Base-by-base conservation (phyloP, 2,113 vertebrate genomes). In the Panthera leo region DNA sequence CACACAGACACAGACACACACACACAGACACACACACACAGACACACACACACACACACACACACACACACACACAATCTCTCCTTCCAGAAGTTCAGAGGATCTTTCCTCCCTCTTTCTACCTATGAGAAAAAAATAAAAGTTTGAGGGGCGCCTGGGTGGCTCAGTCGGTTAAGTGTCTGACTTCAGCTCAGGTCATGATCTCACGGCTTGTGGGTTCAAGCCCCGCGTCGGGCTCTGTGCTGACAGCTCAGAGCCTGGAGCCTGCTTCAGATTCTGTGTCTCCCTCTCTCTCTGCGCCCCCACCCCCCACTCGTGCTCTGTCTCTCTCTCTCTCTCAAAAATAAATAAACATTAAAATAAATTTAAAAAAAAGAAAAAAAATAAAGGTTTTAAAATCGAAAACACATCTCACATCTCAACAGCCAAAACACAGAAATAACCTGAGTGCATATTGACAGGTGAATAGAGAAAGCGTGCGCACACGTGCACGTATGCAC, bases 331-430 rank as follows among this genome's bases (percentile, higher is more conserved):
- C 42, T 45, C 45, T 45, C 45, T 45, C 45, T 45, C 45, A 45
- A 45, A 45, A 45, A 45, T 45, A 45, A 45, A 45, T 7, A 45
- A 45, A 8, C 39, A 45, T 45, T 45, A 45, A 45, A 45, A 45
- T 45, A 0, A 45, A 45, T 45, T 45, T 0, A 9, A 45, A 45
- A 45, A 45, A 45, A 45, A 45, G 7, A 45, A 45, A 45, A 79
- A 94, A 89, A 82, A 83, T 31, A 89, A 73, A 95, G 16, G 70
- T 86, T 63, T 97, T 89, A 45, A 91, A 25, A 75, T 9, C 65
- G 36, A 94, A 96, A 96, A 87, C 58, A 27, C 2, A 75, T 63
- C 42, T 79, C 55, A 19, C 58, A 61, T 61, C 39, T 79, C 39
- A 68, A 82, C 5, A 70, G 63, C 39, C 29, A 42, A 90, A 34